A percentile compares a stretch with the other conserved stretches of the same genome.
phyloP scores from a whole-genome alignment of 2,888 invertebrate genomes.

The Leptinotarsa juncta region DNA sequence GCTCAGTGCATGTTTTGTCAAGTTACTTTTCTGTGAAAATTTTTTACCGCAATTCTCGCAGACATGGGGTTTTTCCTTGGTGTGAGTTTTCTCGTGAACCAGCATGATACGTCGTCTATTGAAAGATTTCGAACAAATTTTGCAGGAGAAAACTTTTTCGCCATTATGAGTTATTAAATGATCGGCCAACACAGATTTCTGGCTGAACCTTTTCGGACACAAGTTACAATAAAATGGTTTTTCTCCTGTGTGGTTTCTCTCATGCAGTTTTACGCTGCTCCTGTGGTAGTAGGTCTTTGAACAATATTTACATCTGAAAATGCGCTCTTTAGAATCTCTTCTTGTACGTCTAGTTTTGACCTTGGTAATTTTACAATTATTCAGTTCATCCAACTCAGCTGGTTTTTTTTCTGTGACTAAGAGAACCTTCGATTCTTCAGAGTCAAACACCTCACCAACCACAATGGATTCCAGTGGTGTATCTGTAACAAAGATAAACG shows the following conservation, averaged over 20 bases:
- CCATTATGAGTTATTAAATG: not conserved
- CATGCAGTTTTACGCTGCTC: not conserved
- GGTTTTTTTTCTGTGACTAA: not conserved
- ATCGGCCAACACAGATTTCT: not conserved
- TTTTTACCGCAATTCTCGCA: not conserved
- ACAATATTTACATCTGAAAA: not conserved
- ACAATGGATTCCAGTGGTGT: not conserved
- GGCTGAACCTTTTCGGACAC: not conserved
- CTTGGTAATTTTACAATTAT: not conserved
- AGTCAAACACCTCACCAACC: not conserved
- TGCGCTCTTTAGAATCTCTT: not conserved
- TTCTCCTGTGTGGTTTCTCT: not conserved
- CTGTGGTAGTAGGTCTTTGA: not conserved
- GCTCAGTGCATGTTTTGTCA: not conserved
- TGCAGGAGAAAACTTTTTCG: not conserved
- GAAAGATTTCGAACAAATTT: not conserved
- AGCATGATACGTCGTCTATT: not conserved
- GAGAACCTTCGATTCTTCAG: not conserved
- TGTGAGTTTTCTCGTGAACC: not conserved
- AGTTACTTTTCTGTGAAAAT: conserved; percentile 2
- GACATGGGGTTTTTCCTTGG: not conserved
- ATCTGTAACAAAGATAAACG: not conserved
- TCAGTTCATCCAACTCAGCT: not conserved
- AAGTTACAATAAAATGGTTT: not conserved
- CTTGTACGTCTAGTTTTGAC: not conserved